Evolutionary conservation across 2,888 invertebrate species (phyloP), one percentile per base, ranked within the genome.

Genomic region (Tiphia femorata): DNA sequence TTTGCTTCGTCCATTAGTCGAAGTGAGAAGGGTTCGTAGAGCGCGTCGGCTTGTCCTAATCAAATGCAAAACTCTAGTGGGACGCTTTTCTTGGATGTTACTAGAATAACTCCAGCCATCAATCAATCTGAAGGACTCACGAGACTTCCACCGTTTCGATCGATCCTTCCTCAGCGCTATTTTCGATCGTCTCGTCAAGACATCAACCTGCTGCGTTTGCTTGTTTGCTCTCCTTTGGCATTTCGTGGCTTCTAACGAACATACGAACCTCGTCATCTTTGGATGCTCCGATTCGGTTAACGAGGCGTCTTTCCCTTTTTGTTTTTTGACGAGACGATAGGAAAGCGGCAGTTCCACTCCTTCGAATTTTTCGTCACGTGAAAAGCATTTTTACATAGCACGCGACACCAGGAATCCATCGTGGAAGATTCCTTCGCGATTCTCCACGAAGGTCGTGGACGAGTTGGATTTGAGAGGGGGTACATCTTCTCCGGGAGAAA

Each of bases 71-170:
- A 43, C 30, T 1, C 19, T 5, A 27, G 12, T 10, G 3, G 25
- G 33, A 33, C 5, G 33, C 2, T 16, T 40, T 48, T 35, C 12
- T n/a, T n/a, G n/a, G n/a, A n/a, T n/a, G n/a, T 21, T 6, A 33
- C 55, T 14, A 46, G 46, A 70, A 63, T 66, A 69, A 40, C 53
- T 27, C 7, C 5, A 14, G 17, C 29, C 42, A 52, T 58, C 47
- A 27, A 52, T 69, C 57, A 57, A 44, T 37, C 42, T 49, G 62
- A 66, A 59, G 60, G 54, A 50, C 37, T 47, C 33, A 12, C 33
- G 33, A n/a, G n/a, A n/a, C n/a, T n/a, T n/a, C n/a, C n/a, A n/a
- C n/a, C n/a, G n/a, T n/a, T n/a, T n/a, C n/a, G n/a, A n/a, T n/a
- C n/a, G n/a, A n/a, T n/a, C n/a, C n/a, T n/a, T n/a, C n/a, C n/a